phyloP scores from a whole-genome alignment of 2,888 invertebrate species.

The Tortrix viridana region DNA sequence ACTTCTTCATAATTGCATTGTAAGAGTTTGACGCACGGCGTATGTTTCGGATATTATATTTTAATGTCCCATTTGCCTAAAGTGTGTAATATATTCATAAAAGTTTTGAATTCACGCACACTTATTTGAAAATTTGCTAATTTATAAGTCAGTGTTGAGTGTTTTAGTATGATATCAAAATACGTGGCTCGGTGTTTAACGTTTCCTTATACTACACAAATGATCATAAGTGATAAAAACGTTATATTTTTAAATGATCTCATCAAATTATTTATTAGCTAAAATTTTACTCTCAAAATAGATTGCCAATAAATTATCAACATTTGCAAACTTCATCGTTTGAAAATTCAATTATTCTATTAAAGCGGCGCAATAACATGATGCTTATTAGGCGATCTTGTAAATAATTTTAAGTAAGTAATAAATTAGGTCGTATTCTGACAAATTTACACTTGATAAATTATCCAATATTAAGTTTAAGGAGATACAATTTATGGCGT shows the following conservation, averaged over 20 bases:
- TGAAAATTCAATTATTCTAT: not conserved
- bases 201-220: too few relatives aligned
- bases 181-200: too few relatives aligned
- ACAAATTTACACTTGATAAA: conserved; percentile 26
- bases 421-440: conserved; percentile 31
- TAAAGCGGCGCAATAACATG: conserved; percentile 9
- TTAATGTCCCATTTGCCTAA: conserved; percentile 13
- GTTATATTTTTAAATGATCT: not conserved
- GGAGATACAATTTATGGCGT: conserved; percentile 23
- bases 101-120: not conserved
- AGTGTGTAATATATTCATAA: not conserved
- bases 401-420: conserved; percentile 16
- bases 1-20: conserved; percentile 24
- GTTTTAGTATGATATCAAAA: too few relatives aligned
- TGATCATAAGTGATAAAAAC: not conserved
- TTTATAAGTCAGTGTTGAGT: not conserved
- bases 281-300: not conserved
- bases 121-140: not conserved
- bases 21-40: conserved; percentile 15
- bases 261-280: not conserved
- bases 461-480: conserved; percentile 35
- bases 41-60: conserved; percentile 12
- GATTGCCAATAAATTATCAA: not conserved
- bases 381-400: conserved; percentile 10
- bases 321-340: not conserved